Evolutionary conservation across 1,140 invertebrate species (phyloP), one percentile per base, ranked within the genome.

Genomic region (Gonioctena quinquepunctata): DNA sequence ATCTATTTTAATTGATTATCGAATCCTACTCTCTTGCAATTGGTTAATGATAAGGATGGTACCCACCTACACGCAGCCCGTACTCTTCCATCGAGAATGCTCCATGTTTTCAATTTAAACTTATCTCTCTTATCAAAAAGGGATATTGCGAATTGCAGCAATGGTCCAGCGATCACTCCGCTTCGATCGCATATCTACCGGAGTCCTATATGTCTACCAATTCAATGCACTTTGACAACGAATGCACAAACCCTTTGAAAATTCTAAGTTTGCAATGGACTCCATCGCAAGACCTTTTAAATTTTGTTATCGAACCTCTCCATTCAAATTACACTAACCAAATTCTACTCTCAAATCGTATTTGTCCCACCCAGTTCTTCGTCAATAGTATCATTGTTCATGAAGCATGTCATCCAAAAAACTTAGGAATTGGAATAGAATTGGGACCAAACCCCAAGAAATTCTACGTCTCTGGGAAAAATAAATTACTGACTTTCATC

Each of bases 331-430:
- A 33, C 23, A 81, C 78, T 56, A 81, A 82, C 62, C 60, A 78
- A 63, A 73, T 6, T 5, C 73, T 79, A 42, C 63, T 82, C 6
- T 76, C 77, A n/a, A 75, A 78, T 27, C 63, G 28, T 81, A 13
- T 82, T 74, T 64, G 79, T 82, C 56, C 81, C 82, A 18, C 68
- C 81, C 3, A 78, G 80, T 0, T 81, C 77, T 79, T 63, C 81
- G 68, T 66, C 76, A 21, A 78, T 80, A 52, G 62, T 68, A 1
- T 76, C 77, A 7, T 33, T 83, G 16, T 33, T 49, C 33, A 75
- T 78, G 56, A 83, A 83, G 75, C 68, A 79, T 26, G 49, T 82
- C 33, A 72, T 83, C 4, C 80, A 83, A 77, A 73, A 71, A 60
- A 61, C 81, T 11, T 83, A 80, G 81, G 27, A 77, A 3, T 56